A percentile compares a stretch with the other conserved stretches of the same genome.
These are phyloP conservation scores for Hippopotamyrus pictus DNA, from an alignment of 2,797 vertebrate genomes.

Conservation along the genomic window DNA sequence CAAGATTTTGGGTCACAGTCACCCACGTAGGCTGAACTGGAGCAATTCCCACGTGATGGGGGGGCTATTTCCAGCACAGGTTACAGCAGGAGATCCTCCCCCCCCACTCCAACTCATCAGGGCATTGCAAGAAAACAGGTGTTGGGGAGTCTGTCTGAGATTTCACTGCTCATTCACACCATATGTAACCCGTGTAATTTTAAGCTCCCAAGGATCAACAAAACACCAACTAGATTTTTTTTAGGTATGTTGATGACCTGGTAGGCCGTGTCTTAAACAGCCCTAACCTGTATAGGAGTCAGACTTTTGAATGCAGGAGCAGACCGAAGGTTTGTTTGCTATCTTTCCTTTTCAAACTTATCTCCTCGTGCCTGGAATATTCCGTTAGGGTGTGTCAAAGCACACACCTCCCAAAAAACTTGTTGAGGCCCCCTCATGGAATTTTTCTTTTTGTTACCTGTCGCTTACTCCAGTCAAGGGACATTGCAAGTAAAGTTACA, in stretches of 20 bases:
- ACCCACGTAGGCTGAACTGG: not conserved
- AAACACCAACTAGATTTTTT: not conserved
- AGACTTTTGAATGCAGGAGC: not conserved
- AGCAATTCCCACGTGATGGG: not conserved
- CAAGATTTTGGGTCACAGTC: not conserved
- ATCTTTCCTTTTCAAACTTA: not conserved
- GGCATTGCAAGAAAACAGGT: not conserved
- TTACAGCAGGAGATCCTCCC: not conserved
- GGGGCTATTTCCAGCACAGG: slow-evolving; percentile 3
- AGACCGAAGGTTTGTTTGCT: not conserved
- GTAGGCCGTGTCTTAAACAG: not conserved
- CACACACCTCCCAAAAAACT: not conserved
- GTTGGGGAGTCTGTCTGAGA: not conserved
- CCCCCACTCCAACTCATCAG: not conserved
- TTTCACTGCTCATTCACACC: not conserved
- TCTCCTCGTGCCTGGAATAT: not conserved
- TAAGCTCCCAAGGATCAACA: not conserved
- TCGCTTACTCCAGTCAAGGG: not conserved
- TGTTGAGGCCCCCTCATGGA: not conserved
- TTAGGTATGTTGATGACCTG: not conserved
- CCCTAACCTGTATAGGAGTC: not conserved
- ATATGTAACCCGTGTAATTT: not conserved
- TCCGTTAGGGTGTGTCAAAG: not conserved
- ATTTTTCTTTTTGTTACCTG: not conserved
- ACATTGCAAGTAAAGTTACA: not conserved